Conservation (phyloP, 2,797 vertebrate genomes). For the Paedocypris micromegethes region DNA sequence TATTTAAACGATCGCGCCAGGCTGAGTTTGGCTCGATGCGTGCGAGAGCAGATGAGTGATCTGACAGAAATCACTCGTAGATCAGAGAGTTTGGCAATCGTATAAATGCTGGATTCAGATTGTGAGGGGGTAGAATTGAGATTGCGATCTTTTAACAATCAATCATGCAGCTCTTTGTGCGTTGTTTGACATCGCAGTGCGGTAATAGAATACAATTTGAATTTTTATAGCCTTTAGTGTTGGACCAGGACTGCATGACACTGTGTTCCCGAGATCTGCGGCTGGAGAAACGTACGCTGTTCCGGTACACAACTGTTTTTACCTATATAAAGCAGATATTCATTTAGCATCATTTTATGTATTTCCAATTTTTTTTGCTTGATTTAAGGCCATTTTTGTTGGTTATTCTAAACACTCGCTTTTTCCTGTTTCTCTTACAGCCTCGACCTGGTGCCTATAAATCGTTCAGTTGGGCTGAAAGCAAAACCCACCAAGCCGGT, state of each 20-base stretch:
- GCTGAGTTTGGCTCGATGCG: too few species aligned
- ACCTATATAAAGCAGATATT: neutral
- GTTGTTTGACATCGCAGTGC: slow-evolving; percentile 35
- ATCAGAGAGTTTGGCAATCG: too few species aligned
- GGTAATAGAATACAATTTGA: slow-evolving; percentile 39
- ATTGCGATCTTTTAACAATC: neutral
- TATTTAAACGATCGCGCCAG: too few species aligned
- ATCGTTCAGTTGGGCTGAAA: slow-evolving; percentile 94
- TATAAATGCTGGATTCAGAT: neutral
- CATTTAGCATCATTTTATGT: neutral
- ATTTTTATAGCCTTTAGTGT: slow-evolving; percentile 81
- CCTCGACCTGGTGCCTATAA: slow-evolving; percentile 95
- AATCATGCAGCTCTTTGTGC: slow-evolving; percentile 3
- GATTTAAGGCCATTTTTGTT: neutral
- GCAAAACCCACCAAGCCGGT: slow-evolving; percentile 98
- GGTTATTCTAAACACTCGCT: neutral
- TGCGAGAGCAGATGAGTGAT: too few species aligned
- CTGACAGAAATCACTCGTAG: too few species aligned
- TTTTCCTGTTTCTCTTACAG: slow-evolving; percentile 56
- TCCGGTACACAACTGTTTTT: slow-evolving; percentile 70
- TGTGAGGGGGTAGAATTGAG: neutral
- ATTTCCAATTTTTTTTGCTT: neutral
- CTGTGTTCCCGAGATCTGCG: slow-evolving; percentile 87
- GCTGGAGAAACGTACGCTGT: slow-evolving; percentile 93
- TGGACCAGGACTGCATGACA: slow-evolving; percentile 95